Base-by-base conservation (phyloP, 1,140 invertebrate genomes). In the Macrocentrus cingulum region DNA sequence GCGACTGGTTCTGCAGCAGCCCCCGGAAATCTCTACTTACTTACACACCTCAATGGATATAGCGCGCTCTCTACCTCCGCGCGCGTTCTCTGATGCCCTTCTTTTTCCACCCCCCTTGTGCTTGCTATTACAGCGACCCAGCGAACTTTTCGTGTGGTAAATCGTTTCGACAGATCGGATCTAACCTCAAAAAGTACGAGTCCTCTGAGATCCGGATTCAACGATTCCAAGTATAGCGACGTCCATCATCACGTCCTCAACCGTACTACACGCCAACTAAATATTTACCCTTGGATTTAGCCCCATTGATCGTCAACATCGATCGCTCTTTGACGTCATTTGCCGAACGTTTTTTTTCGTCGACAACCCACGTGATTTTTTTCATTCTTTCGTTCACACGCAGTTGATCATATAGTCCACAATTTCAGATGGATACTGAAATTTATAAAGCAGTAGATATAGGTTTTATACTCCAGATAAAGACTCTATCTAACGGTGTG, bases 1-100 rank as follows among this genome's bases (percentile, higher is more conserved):
- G 45, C 46, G 56, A 52, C 32, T 15, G 50, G 63, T 63, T 64
- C 56, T 65, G 53, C 36, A 7, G 42, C 60, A 66, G 65, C 69
- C 69, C 71, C 75, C 76, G 75, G 75, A 76, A 77, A 76, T 77
- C 70, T 76, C 74, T 72, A 69, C 75, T 79, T 77, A 77, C 71
- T 67, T 52, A 56, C 65, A 59, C 64, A 69, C 59, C 60, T 75
- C 64, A 76, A 76, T 76, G 68, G 63, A 48, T 66, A 59, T 61
- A 61, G 48, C 48, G 9, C 36, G 18, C 36, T 6, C 16, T 16
- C 13, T 13, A 4, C 18, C 9, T 5, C 20, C 20, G 20, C 22
- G 9, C 22, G 3, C 25, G 7, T 49, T 34, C 25, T 34, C 16
- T 16, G 15, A 6, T 55, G 44, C 54, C 44, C 34, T 60, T 60